Conservation (phyloP, 2,888 invertebrate genomes). For the Pandemis heparana region DNA sequence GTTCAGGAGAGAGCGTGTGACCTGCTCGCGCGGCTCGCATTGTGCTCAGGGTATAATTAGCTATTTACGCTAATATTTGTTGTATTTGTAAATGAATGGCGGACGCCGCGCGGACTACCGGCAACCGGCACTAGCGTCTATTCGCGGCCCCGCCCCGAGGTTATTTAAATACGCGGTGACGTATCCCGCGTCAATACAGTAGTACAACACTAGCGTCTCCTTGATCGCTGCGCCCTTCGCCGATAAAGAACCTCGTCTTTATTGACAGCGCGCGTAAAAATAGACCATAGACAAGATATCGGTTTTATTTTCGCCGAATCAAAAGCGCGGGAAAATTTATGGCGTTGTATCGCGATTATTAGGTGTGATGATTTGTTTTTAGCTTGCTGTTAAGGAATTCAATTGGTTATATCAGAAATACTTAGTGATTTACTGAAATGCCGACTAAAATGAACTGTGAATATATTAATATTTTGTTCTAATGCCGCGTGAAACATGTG, state of each 20-base stretch:
- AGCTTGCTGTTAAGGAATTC: conserved; percentile 21
- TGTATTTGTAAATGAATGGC: conserved; percentile 35
- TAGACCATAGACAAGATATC: conserved; percentile 48
- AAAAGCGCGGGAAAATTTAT: conserved; percentile 41
- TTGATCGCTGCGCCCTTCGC: conserved; percentile 73
- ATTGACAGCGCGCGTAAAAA: conserved; percentile 68
- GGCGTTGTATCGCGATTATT: conserved; percentile 34
- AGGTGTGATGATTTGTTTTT: conserved; percentile 42
- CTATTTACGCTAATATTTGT: conserved; percentile 35
- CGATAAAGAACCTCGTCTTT: conserved; percentile 58
- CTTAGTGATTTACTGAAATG: not conserved
- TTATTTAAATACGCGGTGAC: conserved; percentile 74
- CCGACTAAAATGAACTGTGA: conserved; percentile 2
- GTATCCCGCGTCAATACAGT: conserved; percentile 56
- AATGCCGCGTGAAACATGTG: not conserved
- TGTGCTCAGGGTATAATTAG: not conserved
- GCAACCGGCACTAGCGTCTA: conserved; percentile 50
- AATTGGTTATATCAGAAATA: conserved; percentile 26
- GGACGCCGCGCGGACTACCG: conserved; percentile 73
- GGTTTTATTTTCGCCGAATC: conserved; percentile 37
- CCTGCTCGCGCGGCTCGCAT: not conserved
- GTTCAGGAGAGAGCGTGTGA: not conserved
- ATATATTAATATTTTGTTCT: conserved; percentile 2
- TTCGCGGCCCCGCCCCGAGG: conserved; percentile 65
- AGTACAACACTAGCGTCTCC: conserved; percentile 61